Conservation (phyloP, 92 coral and sea anemone genomes). For the Paramuricea clavata region DNA sequence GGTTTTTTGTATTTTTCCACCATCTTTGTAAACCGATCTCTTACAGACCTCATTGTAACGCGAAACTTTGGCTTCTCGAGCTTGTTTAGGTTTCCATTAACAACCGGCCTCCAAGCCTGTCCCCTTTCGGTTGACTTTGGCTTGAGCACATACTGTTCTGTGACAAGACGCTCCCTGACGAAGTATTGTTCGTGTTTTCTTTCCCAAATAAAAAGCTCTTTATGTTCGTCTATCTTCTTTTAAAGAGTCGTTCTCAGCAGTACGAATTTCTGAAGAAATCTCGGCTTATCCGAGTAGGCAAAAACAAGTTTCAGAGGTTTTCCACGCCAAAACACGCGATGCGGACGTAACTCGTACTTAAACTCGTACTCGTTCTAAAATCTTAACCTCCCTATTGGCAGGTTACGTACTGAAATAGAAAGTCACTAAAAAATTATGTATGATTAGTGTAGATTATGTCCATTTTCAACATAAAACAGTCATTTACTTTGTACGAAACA, state of each 20-base stretch:
- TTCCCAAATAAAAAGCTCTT: constrained; percentile 1
- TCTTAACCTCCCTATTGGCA: too few relatives aligned
- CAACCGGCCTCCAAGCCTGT: neutral
- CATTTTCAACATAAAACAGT: too few relatives aligned
- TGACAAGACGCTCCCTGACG: neutral
- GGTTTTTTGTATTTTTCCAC: too few relatives aligned
- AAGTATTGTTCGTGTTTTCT: neutral
- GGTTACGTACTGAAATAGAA: too few relatives aligned
- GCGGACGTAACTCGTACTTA: neutral
- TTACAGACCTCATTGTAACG: too few relatives aligned
- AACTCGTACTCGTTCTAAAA: neutral
- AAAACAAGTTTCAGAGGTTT: neutral
- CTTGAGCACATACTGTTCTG: neutral
- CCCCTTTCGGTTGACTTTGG: neutral
- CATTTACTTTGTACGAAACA: too few relatives aligned
- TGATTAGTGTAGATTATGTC: too few relatives aligned
- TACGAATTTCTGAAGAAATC: too few relatives aligned
- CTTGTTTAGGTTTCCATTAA: neutral
- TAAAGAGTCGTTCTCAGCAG: too few relatives aligned
- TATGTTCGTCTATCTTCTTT: neutral
- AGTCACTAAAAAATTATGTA: too few relatives aligned
- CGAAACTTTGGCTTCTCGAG: neutral
- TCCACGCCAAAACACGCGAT: neutral
- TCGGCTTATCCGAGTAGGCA: neutral
- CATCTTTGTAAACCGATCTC: neutral